Evolutionary conservation across 2,888 invertebrate species (phyloP), one percentile per base, ranked within the genome.

Genomic region (Tenthredo notha): DNA sequence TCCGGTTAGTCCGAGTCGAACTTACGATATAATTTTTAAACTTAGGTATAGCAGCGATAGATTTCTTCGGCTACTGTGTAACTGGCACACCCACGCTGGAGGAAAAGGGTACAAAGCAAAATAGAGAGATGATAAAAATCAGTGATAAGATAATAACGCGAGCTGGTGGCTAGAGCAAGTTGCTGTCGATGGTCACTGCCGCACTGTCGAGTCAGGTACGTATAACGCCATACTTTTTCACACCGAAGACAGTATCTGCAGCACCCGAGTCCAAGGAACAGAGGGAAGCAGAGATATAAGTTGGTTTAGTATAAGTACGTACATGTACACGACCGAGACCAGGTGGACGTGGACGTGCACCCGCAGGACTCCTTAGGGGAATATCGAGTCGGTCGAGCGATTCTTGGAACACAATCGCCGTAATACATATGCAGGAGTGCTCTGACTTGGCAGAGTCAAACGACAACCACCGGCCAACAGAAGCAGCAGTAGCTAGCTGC

Each of bases 341-440:
- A 83, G 83, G 83, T 83, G 83, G 83, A 83, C 70, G 83, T 83
- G 83, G 83, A 83, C 70, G 67, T 61, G 58, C 61, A 40, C 61
- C 80, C 83, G 83, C 67, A 67, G 83, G 83, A 83, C 67, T 83
- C 83, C 83, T 83, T 67, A 67, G 70, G 83, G 83, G 83, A 70
- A 83, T 83, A 83, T 83, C 83, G 83, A 70, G 65, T 65, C 29
- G 83, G 83, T 61, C 80, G 50, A n/a, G 70, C 83, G 83, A 65
- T 93, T 92, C 92, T 92, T 88, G 91, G 92, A 93, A 93, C 91
- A 92, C 92, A 93, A 93, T 93, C 92, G 93, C 92, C 91, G 92
- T 92, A 92, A 92, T 92, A 92, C 92, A 92, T 92, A 92, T 92
- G 92, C 92, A 92, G 92, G 43, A 83, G 83, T 67, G 83, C 37